Percentiles rank a stretch among this genome's conserved stretches.
Evolutionary conservation across 2,113 vertebrate genomes (phyloP).

Genomic region (Spheniscus mendiculus): DNA sequence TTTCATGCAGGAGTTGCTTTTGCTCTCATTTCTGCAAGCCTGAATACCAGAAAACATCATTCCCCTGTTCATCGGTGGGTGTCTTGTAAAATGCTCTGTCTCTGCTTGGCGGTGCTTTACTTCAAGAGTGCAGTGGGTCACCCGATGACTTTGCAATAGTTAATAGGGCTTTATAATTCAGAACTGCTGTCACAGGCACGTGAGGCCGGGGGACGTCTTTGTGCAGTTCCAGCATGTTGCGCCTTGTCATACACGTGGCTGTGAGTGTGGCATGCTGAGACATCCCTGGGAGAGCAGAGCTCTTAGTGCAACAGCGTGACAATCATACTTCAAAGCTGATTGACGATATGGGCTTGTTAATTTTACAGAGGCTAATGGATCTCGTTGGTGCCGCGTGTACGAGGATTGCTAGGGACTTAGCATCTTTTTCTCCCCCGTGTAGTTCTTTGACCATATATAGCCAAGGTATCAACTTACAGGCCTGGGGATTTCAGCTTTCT

Average conservation of each 20-base stretch:
- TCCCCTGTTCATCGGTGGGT: background rate
- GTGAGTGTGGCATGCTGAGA: background rate
- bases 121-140: background rate
- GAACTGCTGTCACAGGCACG: background rate
- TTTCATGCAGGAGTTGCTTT: background rate
- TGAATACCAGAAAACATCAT: background rate
- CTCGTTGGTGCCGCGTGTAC: background rate
- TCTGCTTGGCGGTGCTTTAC: background rate
- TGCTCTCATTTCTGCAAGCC: background rate
- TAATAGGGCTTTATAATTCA: background rate
- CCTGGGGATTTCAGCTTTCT: slow-evolving; percentile 68
- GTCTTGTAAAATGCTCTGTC: background rate
- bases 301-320: slow-evolving; percentile 51
- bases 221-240: background rate
- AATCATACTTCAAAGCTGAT: slow-evolving; percentile 32
- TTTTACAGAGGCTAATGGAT: slow-evolving; percentile 59
- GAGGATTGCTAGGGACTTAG: slow-evolving; percentile 16
- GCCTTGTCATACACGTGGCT: background rate
- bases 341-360: slow-evolving; percentile 16
- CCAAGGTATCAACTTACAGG: slow-evolving; percentile 47
- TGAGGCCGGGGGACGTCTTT: rapidly evolving
- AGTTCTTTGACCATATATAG: slow-evolving; percentile 78
- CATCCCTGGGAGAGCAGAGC: slow-evolving; percentile 22
- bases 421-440: slow-evolving; percentile 31
- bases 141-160: background rate